Base-by-base conservation (phyloP, 2,888 invertebrate species). In the Ernsta delagoae region DNA sequence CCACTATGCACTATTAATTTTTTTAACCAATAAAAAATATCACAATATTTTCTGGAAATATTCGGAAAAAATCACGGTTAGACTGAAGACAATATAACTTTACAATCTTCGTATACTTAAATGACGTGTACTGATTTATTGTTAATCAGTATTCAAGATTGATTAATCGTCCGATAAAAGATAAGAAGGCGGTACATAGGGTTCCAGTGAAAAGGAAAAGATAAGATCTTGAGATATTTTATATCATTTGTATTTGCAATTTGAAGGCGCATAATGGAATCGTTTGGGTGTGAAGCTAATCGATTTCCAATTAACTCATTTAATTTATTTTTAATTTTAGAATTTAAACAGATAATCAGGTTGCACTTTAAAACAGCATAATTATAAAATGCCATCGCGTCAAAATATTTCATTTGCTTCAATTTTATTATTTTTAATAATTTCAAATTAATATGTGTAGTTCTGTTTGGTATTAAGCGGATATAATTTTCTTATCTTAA, bases 161-260 rank as follows among this genome's bases (percentile, higher is more conserved):
- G 65, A 66, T 66, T 66, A 66, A 66, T 66, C 41, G 65, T 24
- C 41, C 9, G 65, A 66, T 66, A 66, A 59, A n/a, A 53, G 59
- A 66, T 66, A 53, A 59, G 39, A 6, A 36, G 6, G n/a, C 31
- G 53, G 45, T 63, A 57, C 9, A 39, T 5, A n/a, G 53, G 24
- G 24, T 53, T 62, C 9, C 12, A 62, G 12, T 50, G 53, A 6
- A 53, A 62, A 39, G 53, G 50, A 11, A 53, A 8, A 41, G 65
- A 59, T 65, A 48, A 59, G 65, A 53, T 65, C 41, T 59, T 0
- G 4, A 5, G 59, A 59, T 65, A 65, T 11, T 41, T 12, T 48
- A 16, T 16, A 16, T 8, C 16, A 50, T 8, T 7, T 50, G 11
- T 16, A 16, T 3, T 16, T 50, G 50, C 50, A 50, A 16, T 50